Base-by-base conservation (phyloP, 2,888 invertebrate genomes). In the Taphrorychus bicolor region DNA sequence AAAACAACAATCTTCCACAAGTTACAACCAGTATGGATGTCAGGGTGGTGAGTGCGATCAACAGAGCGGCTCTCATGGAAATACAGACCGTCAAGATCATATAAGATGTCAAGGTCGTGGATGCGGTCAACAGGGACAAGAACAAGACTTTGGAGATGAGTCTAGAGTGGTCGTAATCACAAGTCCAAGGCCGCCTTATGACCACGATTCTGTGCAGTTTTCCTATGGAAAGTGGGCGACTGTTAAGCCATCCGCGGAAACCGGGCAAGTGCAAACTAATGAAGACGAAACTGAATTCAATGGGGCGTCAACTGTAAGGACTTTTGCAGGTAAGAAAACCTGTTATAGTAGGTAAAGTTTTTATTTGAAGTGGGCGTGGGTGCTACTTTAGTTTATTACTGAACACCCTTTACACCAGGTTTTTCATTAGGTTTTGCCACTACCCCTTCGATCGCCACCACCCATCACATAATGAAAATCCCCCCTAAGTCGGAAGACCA, bases 381-480 rank as follows among this genome's bases (percentile, higher is more conserved):
- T 23, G 1, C 3, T 11, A 9, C 32, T 3, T 32, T 7, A 32
- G 9, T 32, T 32, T 11, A 7, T 32, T 32, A 32, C 32, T 32
- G 32, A 32, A 9, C 11, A 9, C 11, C 32, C 24, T 32, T 3
- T 11, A 32, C 32, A 32, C 9, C 32, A 32, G 32, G 1, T 32
- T 32, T 32, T 32, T n/a, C n/a, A n/a, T n/a, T n/a, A n/a, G n/a
- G n/a, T n/a, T n/a, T 7, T 32, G 32, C 1, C 32, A 32, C 3
- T 11, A 32, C 32, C 32, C 11, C n/a, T n/a, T n/a, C n/a, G n/a
- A 11, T 9, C 32, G 32, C 7, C 32, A 32, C 9, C 2, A 9
- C 1, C 32, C 32, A 32, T 11, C 52, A 19, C n/a, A 32, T 67
- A 18, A 67, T 59, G 62, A 58, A 54, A 41, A 67, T 62, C 14